Evolutionary conservation across 2,888 invertebrate species (phyloP).

Genomic region (Zaprionus bogoriensis): DNA sequence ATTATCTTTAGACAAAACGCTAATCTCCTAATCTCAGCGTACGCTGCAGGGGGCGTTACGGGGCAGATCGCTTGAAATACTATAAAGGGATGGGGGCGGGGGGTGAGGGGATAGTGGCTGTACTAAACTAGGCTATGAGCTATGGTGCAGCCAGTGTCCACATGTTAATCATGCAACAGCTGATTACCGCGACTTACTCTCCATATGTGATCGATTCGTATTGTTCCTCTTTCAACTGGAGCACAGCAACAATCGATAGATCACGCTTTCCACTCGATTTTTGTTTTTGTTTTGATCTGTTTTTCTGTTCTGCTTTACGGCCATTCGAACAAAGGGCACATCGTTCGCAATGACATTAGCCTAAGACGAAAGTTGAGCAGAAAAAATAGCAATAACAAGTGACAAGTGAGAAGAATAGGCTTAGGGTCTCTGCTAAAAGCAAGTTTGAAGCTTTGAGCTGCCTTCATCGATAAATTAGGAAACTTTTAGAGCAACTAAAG

Average conservation of each 20-base stretch:
- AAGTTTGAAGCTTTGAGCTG: no score
- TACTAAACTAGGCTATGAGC: background rate
- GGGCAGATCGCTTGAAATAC: background rate
- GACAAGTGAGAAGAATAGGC: no score
- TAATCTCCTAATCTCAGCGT: constrained; percentile 24
- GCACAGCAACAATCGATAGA: constrained; percentile 9
- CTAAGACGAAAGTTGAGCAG: no score
- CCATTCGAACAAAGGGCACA: background rate
- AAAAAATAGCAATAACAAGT: no score
- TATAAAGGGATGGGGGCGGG: background rate
- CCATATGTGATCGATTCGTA: constrained; percentile 1
- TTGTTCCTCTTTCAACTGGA: constrained; percentile 10
- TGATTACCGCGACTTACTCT: background rate
- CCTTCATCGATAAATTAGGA: no score
- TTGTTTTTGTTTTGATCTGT: background rate
- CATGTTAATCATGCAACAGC: constrained; percentile 11
- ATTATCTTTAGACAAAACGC: constrained; percentile 41
- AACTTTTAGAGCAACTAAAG: no score
- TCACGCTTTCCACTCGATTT: constrained; percentile 4
- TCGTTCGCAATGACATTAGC: no score
- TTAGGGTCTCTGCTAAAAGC: no score
- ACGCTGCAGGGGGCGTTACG: background rate
- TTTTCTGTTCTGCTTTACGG: background rate
- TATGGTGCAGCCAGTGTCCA: background rate
- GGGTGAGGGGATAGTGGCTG: background rate